Conservation (phyloP, 2,113 vertebrate genomes). For the Lipophrys pholis region DNA sequence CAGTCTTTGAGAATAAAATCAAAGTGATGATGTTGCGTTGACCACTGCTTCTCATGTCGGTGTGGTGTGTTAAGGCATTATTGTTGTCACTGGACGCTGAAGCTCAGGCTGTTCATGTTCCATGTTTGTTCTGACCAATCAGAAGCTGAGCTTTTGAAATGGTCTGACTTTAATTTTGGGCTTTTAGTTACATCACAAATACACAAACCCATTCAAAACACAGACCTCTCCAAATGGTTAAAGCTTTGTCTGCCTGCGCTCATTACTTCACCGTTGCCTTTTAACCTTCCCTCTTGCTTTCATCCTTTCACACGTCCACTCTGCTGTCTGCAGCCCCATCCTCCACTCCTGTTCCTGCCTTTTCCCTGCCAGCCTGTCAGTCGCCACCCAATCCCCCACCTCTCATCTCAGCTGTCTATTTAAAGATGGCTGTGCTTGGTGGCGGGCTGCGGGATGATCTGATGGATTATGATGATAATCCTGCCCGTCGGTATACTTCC, state of each 20-base stretch:
- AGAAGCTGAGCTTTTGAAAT: not conserved
- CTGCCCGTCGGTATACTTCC: conserved; percentile 72
- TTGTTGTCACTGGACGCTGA: not conserved
- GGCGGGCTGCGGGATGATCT: conserved; percentile 76
- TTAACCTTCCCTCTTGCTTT: conserved; percentile 21
- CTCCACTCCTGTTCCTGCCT: not conserved
- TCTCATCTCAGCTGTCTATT: conserved; percentile 73
- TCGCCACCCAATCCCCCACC: conserved; percentile 55
- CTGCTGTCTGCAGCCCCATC: conserved; percentile 9
- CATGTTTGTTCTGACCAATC: not conserved
- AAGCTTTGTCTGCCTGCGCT: conserved; percentile 17
- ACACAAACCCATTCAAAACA: conserved; percentile 3
- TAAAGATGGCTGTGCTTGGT: conserved; percentile 75
- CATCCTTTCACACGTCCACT: conserved; percentile 11
- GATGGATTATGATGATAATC: conserved; percentile 83
- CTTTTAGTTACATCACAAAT: conserved; percentile 14
- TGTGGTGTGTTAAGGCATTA: not conserved
- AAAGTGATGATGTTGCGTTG: no score
- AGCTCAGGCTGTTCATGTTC: not conserved
- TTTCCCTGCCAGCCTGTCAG: conserved; percentile 24
- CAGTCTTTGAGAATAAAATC: no score
- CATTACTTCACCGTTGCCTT: conserved; percentile 24
- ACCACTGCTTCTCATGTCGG: no score
- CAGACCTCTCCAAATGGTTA: conserved; percentile 17
- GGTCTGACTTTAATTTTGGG: not conserved